Evolutionary conservation across 2,888 invertebrate species (phyloP).

Genomic region (Linyphia triangularis): DNA sequence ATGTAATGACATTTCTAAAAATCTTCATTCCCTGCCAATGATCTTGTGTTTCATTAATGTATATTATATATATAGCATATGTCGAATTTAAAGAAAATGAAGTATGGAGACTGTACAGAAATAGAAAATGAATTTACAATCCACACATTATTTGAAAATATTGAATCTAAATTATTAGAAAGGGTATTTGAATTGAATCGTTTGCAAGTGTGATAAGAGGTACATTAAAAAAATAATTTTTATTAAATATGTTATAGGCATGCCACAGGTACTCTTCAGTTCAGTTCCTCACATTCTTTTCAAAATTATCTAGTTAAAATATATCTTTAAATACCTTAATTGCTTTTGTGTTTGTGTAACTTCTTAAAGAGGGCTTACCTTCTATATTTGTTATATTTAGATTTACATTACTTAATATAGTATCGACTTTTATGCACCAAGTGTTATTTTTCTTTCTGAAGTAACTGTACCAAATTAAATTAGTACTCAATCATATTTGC

Average conservation of each 20-base stretch:
- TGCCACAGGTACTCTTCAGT: conserved; percentile 61
- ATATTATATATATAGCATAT: conserved; percentile 71
- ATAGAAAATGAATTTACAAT: conserved; percentile 30
- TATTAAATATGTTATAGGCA: conserved; percentile 30
- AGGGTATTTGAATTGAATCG: conserved; percentile 35
- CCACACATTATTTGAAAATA: conserved; percentile 19
- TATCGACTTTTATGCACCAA: no score
- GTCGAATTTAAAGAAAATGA: conserved; percentile 30
- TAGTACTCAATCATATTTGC: no score
- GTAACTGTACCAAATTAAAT: no score
- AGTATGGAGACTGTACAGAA: conserved; percentile 53
- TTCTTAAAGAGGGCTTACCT: no score
- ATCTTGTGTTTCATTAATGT: conserved; percentile 53
- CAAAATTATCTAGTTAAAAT: conserved; percentile 10
- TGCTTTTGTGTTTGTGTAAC: background rate
- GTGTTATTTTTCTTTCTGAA: no score
- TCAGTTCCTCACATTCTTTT: conserved; percentile 62
- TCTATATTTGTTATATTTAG: no score
- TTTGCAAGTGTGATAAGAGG: conserved; percentile 49
- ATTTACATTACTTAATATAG: background rate
- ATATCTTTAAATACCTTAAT: conserved; percentile 19
- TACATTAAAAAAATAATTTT: background rate
- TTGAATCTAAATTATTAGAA: conserved; percentile 40
- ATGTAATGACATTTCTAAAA: conserved; percentile 36
- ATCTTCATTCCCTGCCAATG: conserved; percentile 40